Conservation (phyloP, 2,113 vertebrate genomes). For the Scopus umbretta region DNA sequence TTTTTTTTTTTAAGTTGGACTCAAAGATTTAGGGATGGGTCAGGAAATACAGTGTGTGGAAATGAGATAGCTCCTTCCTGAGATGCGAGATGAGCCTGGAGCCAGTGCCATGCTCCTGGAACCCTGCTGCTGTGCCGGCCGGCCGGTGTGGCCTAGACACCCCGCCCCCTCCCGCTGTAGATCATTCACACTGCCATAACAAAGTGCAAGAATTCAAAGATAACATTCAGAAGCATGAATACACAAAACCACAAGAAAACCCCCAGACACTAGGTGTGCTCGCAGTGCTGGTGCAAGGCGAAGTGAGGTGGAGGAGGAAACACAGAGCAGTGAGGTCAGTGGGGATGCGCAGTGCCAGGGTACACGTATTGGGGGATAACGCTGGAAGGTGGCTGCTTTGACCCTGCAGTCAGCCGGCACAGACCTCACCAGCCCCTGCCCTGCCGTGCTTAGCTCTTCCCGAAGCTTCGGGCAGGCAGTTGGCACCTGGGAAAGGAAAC, state of each 20-base stretch:
- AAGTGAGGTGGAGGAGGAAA: neutral
- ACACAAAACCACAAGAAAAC: neutral
- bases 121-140: neutral
- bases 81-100: neutral
- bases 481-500: neutral
- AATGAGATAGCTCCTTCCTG: fast-evolving
- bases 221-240: fast-evolving
- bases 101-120: neutral
- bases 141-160: neutral
- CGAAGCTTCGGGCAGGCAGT: neutral
- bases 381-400: fast-evolving
- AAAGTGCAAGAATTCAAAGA: neutral
- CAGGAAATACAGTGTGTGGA: fast-evolving
- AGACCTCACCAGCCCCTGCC: neutral
- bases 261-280: neutral
- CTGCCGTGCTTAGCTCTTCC: neutral
- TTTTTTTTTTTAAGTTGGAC: neutral
- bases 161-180: neutral
- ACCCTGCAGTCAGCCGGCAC: neutral
- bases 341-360: neutral
- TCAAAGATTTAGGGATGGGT: neutral
- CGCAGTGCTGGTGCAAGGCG: fast-evolving
- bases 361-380: fast-evolving
- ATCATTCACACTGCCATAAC: neutral
- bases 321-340: neutral